phyloP scores from a whole-genome alignment of 2,888 invertebrate species.

The Schizotus pectinicornis region DNA sequence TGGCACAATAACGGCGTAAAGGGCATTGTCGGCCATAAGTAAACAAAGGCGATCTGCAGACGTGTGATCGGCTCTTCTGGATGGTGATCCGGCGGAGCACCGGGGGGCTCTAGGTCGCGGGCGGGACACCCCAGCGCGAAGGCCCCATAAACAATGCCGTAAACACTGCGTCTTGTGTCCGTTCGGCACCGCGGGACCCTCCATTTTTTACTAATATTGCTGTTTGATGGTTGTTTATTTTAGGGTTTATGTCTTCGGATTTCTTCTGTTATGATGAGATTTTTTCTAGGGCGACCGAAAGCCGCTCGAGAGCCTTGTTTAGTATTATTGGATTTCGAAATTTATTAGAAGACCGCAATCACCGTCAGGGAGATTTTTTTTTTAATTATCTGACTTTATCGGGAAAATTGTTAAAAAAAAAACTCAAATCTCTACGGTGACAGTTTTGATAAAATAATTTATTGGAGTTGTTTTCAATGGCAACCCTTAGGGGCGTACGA shows the following conservation, averaged over 20 bases:
- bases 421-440: too few relatives aligned
- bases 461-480: too few relatives aligned
- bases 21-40: constrained; percentile 10
- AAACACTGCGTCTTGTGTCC: constrained; percentile 46
- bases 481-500: constrained; percentile 3
- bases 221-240: constrained; percentile 55
- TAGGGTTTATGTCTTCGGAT: constrained; percentile 49
- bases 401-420: too few relatives aligned
- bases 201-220: constrained; percentile 54
- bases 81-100: constrained; percentile 19
- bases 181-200: constrained; percentile 43
- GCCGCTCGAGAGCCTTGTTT: constrained; percentile 30
- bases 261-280: constrained; percentile 29
- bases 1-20: constrained; percentile 11
- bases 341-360: constrained; percentile 4
- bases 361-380: too few relatives aligned
- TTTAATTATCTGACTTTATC: too few relatives aligned
- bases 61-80: constrained; percentile 19
- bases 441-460: too few relatives aligned
- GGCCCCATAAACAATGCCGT: constrained; percentile 55
- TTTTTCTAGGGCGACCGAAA: constrained; percentile 27
- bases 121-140: constrained; percentile 33
- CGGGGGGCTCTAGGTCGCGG: constrained; percentile 18
- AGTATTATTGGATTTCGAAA: constrained; percentile 33
- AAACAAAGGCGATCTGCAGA: constrained; percentile 19